Evolutionary conservation across 2,797 vertebrate genomes (phyloP).

Genomic region (Typhlichthys subterraneus): DNA sequence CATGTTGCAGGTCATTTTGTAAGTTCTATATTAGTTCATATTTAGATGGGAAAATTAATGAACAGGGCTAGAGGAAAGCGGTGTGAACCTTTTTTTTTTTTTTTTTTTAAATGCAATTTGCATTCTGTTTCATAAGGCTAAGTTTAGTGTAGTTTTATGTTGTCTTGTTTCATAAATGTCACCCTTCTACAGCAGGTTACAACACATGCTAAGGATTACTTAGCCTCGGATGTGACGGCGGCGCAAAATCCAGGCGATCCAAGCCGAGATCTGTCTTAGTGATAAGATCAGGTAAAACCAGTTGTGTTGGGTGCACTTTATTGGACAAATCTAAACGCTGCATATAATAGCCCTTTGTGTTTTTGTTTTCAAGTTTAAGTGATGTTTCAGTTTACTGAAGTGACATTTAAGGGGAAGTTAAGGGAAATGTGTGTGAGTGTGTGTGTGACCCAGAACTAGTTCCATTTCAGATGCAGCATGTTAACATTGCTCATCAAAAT

Average conservation of each 20-base stretch:
- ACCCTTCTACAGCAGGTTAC: conserved; percentile 27
- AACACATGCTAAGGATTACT: conserved; percentile 27
- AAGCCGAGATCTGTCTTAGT: conserved; percentile 27
- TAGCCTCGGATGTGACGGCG: conserved; percentile 7
- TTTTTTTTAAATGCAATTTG: conserved; percentile 10
- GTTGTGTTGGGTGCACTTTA: conserved; percentile 43
- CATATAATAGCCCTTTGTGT: conserved; percentile 32
- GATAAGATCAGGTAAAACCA: conserved; percentile 59
- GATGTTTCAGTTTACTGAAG: conserved; percentile 14
- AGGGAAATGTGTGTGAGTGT: conserved; percentile 10
- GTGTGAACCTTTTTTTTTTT: neutral
- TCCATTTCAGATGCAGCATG: conserved; percentile 6
- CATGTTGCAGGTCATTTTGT: conserved; percentile 57
- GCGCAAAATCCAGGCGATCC: conserved; percentile 35
- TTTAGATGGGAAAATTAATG: conserved; percentile 15
- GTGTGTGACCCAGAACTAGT: conserved; percentile 21
- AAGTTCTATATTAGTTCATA: conserved; percentile 5
- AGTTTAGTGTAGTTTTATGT: neutral
- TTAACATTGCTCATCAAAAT: neutral
- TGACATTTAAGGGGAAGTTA: conserved; percentile 23
- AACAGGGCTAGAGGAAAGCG: conserved; percentile 8
- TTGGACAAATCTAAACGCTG: conserved; percentile 20
- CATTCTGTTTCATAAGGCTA: conserved; percentile 2
- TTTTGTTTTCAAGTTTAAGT: conserved; percentile 27
- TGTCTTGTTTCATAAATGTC: conserved; percentile 3